Evolutionary conservation across 2,888 invertebrate species (phyloP).

Genomic region (Meiosimyza platycephala): DNA sequence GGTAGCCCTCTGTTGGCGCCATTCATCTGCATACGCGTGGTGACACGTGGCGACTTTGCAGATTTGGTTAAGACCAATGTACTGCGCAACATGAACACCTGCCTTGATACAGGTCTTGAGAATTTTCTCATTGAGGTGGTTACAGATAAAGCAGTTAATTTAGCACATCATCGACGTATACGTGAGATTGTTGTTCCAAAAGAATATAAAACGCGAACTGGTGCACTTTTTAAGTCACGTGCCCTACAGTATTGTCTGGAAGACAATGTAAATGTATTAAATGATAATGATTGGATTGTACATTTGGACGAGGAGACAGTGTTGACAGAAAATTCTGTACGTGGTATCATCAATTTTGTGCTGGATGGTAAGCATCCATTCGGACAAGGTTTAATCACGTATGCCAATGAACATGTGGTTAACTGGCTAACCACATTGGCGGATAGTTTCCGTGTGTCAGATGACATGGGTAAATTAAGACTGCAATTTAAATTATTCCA

Average conservation of each 20-base stretch:
- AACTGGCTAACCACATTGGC: conserved; percentile 97
- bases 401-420: conserved; percentile 95
- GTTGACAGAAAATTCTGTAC: conserved; percentile 89
- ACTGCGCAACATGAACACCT: conserved; percentile 85
- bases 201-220: conserved; percentile 87
- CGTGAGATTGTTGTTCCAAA: conserved; percentile 90
- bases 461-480: conserved; percentile 97
- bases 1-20: conserved; percentile 92
- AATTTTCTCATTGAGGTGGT: conserved; percentile 97
- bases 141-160: conserved; percentile 85
- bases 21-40: conserved; percentile 93
- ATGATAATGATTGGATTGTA: conserved; percentile 95
- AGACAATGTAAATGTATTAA: conserved; percentile 85
- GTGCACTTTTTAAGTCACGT: conserved; percentile 93
- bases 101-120: conserved; percentile 89
- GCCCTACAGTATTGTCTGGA: conserved; percentile 96
- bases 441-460: conserved; percentile 94
- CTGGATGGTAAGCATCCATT: conserved; percentile 94
- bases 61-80: conserved; percentile 90
- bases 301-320: conserved; percentile 97
- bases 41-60: conserved; percentile 94
- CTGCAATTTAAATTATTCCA: conserved; percentile 94
- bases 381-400: conserved; percentile 95
- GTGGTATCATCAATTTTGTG: conserved; percentile 93
- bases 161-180: conserved; percentile 82